Conservation (phyloP, 37 sponge, comb jelly and placozoan genomes). For the Ianthella basta region DNA sequence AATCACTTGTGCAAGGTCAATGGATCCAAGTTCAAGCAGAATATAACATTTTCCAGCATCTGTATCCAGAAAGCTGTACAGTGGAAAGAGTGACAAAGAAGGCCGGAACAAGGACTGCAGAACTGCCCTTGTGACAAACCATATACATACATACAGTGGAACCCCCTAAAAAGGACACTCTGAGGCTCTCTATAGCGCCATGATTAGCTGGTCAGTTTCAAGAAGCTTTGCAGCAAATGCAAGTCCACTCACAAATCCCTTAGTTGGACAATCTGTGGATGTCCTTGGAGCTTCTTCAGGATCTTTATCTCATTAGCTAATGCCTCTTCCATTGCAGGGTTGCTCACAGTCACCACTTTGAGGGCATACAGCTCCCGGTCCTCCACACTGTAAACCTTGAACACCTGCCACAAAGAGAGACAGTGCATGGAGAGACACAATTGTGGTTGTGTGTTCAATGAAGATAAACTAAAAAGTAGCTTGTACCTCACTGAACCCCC, state of each 20-base stretch:
- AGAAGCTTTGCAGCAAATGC: too few species aligned
- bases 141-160: too few species aligned
- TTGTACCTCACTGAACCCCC: constrained; percentile 71
- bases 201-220: too few species aligned
- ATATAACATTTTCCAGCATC: constrained; percentile 37
- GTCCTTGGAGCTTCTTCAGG: constrained; percentile 48
- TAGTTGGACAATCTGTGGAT: constrained; percentile 61
- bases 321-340: constrained; percentile 36
- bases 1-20: constrained; percentile 68
- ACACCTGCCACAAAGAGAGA: constrained; percentile 51
- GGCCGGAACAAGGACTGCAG: too few species aligned
- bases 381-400: constrained; percentile 54
- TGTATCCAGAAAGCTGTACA: constrained; percentile 55
- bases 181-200: too few species aligned
- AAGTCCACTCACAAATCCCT: constrained; percentile 67
- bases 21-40: constrained; percentile 75
- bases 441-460: background rate
- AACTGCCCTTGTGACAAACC: too few species aligned
- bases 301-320: constrained; percentile 68
- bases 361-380: constrained; percentile 64
- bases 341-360: constrained; percentile 60
- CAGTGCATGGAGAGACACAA: too few species aligned
- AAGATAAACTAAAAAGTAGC: too few species aligned
- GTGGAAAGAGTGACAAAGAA: too few species aligned
- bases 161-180: too few species aligned